Conservation (phyloP, 2,797 vertebrate genomes). For the Poliocrania exsul region DNA sequence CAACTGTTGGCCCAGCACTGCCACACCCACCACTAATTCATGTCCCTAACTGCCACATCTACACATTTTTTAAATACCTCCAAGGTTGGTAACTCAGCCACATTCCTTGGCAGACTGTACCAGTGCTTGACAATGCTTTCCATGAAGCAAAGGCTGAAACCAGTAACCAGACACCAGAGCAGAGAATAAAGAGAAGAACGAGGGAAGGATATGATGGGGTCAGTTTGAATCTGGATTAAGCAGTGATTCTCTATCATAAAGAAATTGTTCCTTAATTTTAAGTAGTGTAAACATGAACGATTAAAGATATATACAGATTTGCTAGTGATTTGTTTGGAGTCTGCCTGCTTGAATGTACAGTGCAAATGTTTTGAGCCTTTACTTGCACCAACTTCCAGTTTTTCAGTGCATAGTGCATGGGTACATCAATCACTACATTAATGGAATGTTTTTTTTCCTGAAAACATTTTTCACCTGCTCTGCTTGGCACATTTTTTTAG, state of each 20-base stretch:
- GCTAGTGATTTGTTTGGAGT: not conserved
- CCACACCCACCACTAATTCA: not conserved
- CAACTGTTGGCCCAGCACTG: not conserved
- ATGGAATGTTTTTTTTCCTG: not conserved
- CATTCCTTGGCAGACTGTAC: not conserved
- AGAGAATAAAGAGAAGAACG: not conserved
- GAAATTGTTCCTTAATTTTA: not conserved
- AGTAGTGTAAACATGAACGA: not conserved
- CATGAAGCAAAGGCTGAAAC: not conserved
- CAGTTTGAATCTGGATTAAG: not conserved
- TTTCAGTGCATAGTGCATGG: not conserved
- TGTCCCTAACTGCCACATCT: accelerated
- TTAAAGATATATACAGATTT: not conserved
- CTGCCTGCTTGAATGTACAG: not conserved
- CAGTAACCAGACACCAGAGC: not conserved
- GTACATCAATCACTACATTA: not conserved
- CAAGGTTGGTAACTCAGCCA: not conserved
- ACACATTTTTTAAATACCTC: not conserved
- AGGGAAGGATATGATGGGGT: not conserved
- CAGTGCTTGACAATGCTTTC: not conserved
- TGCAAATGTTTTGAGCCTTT: not conserved
- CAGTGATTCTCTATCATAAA: not conserved
- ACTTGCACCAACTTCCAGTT: not conserved
- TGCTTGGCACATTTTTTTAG: not conserved
- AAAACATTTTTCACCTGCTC: not conserved